Evolutionary conservation across 2,113 vertebrate genomes (phyloP).

Genomic region (Chloropsis cyanopogon): DNA sequence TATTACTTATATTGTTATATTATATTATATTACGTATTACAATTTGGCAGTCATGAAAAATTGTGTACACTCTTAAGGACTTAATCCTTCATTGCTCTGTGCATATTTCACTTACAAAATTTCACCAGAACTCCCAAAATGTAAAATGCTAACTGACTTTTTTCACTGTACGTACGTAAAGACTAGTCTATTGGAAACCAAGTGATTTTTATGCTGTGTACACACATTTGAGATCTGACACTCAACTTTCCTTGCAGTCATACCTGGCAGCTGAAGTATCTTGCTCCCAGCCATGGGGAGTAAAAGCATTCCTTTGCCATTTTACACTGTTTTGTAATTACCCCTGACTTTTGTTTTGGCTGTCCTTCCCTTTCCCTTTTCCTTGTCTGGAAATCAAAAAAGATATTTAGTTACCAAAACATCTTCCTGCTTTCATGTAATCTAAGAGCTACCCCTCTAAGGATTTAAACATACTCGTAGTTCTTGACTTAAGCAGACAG

Average conservation of each 20-base stretch:
- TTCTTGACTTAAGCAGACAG: background rate
- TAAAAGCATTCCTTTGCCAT: background rate
- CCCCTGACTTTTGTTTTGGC: background rate
- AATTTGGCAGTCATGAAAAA: background rate
- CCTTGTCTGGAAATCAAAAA: background rate
- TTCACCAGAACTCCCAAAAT: background rate
- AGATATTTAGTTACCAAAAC: background rate
- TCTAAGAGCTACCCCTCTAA: background rate
- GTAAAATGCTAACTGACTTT: background rate
- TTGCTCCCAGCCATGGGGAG: background rate
- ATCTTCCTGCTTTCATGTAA: background rate
- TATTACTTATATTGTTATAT: background rate
- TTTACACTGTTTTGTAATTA: background rate
- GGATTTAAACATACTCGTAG: fast-evolving
- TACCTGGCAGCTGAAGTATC: background rate
- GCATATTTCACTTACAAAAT: background rate
- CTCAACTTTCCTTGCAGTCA: background rate
- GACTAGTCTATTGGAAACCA: background rate
- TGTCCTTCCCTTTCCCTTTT: background rate
- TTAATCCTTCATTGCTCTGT: background rate
- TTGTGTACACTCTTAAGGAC: background rate
- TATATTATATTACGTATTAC: background rate
- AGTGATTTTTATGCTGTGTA: background rate
- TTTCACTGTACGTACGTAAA: background rate
- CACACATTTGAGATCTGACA: background rate